Evolutionary conservation across 2,888 invertebrate species (phyloP).

Genomic region (Geotrupes spiniger): DNA sequence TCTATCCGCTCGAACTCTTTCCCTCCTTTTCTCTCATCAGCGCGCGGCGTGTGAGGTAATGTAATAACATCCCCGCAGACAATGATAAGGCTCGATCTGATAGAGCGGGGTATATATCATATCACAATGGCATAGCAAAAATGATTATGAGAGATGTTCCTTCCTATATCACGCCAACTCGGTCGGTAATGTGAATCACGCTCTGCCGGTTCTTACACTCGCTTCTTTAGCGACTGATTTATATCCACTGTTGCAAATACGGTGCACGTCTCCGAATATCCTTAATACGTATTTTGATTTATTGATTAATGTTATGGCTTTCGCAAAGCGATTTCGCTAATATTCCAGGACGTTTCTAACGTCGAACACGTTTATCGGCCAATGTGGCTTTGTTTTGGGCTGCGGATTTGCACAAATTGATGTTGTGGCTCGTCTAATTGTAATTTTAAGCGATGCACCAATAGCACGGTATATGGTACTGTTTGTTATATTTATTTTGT

Average conservation of each 20-base stretch:
- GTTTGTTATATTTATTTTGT: too few species aligned
- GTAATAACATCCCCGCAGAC: conserved; percentile 33
- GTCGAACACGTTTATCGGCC: neutral
- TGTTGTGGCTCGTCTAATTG: too few species aligned
- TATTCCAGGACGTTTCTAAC: neutral
- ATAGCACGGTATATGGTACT: too few species aligned
- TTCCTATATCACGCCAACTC: conserved; percentile 47
- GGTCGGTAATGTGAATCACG: conserved; percentile 48
- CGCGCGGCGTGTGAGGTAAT: conserved; percentile 27
- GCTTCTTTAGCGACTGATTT: conserved; percentile 45
- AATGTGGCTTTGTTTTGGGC: neutral
- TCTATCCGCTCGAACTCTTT: conserved; percentile 5
- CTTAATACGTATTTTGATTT: conserved; percentile 3
- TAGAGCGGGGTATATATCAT: conserved; percentile 43
- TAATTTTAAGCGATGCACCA: too few species aligned
- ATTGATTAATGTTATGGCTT: neutral
- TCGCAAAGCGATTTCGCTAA: neutral
- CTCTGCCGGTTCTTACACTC: conserved; percentile 48
- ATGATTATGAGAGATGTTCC: conserved; percentile 51
- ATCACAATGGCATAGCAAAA: conserved; percentile 51
- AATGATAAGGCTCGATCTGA: conserved; percentile 34
- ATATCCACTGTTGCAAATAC: conserved; percentile 46
- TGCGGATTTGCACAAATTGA: too few species aligned
- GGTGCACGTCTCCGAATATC: conserved; percentile 25
- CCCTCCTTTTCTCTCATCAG: conserved; percentile 20